A percentile compares a stretch with the other conserved stretches of the same genome.
Evolutionary conservation across 37 sponge, comb jelly and placozoan genomes (phyloP).

Genomic region (Axinella damicornis): DNA sequence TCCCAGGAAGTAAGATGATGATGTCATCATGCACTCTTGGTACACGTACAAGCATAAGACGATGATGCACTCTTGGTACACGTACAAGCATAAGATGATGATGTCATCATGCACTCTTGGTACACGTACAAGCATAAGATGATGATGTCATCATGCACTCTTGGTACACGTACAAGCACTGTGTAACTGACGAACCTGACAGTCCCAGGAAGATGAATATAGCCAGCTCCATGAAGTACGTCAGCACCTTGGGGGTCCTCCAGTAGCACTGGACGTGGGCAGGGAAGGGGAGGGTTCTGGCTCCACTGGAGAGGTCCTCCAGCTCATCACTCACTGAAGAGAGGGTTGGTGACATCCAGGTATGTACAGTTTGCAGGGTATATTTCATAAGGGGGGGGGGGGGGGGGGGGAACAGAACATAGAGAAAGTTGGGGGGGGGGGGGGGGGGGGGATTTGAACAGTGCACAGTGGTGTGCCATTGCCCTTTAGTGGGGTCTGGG

Average conservation of each 20-base stretch:
- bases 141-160: neutral
- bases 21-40: neutral
- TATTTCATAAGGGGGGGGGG: too few species aligned
- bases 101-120: neutral
- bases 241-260: conserved; percentile 2
- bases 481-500: too few species aligned
- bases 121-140: neutral
- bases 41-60: too few species aligned
- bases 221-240: conserved; percentile 16
- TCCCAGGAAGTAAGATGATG: too few species aligned
- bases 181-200: conserved; percentile 10
- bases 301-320: conserved; percentile 2
- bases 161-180: neutral
- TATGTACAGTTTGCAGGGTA: too few species aligned
- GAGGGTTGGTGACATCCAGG: too few species aligned
- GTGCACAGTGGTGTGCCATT: too few species aligned
- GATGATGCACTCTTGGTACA: neutral
- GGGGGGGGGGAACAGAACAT: too few species aligned
- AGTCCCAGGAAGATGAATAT: conserved; percentile 38
- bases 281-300: conserved; percentile 3
- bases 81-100: too few species aligned
- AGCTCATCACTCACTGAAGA: too few species aligned
- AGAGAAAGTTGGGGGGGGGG: too few species aligned
- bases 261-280: conserved; percentile 38
- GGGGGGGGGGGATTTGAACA: too few species aligned